Evolutionary conservation across 2,113 vertebrate genomes (phyloP), one percentile per base, ranked within the genome.

Genomic region (Gobio gobio): DNA sequence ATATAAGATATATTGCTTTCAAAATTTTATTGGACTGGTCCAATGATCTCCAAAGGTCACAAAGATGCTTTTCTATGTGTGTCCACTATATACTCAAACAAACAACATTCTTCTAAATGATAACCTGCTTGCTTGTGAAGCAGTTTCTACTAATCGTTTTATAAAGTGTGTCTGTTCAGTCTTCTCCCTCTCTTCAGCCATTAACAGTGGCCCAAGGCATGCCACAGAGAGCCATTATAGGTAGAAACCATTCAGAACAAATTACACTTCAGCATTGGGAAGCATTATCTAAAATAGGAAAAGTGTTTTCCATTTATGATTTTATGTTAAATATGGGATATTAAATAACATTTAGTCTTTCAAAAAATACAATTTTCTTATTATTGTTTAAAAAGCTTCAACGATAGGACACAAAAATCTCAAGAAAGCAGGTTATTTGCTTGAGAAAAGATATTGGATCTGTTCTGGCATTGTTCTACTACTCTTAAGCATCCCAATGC

Each of bases 251-350:
- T 73, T n/a, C 43, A 64, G 29, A 18, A 47, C 24, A 74, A 81
- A 63, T 87, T 80, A 76, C 47, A 29, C 24, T 51, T 75, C 40
- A 29, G 40, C 63, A 73, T 74, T 45, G 63, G 63, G 70, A 58
- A 14, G 61, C 56, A 73, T 78, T 73, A 78, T 16, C 18, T 49
- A 73, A 72, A 82, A 56, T 43, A 45, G 18, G 13, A 26, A 26
- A n/a, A 24, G 43, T 76, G 54, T 58, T 72, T 77, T 85, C 43
- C 70, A 33, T 54, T 64, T 58, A 59, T 80, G n/a, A 64, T 85
- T 83, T 61, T n/a, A 22, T 20, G 26, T 82, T 74, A 82, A 29
- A 70, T 74, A 68, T 36, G 14, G 54, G n/a, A 51, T 49, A 58
- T 20, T 59, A 24, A 56, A n/a, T 45, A 80, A 59, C 49, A 84